These are phyloP conservation scores for Dendrolimus punctatus DNA, from an alignment of 1,140 invertebrate species.

Conservation along the genomic window DNA sequence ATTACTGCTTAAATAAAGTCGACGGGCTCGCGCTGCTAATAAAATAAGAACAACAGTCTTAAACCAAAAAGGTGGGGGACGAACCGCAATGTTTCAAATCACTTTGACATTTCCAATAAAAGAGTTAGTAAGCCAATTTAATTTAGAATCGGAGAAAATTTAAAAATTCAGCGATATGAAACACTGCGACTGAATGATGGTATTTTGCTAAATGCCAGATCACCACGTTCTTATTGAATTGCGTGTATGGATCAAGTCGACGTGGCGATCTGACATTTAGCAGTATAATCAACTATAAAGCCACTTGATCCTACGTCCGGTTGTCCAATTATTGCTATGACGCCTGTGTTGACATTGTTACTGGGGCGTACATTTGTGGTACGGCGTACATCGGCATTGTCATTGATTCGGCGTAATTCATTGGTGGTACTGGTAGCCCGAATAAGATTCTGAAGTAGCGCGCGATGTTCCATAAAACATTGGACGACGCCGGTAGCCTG, in stretches of 20 bases:
- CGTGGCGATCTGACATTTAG: slow-evolving; percentile 65
- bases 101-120: slow-evolving; percentile 14
- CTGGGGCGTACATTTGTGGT: slow-evolving; percentile 47
- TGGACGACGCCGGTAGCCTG: slow-evolving; percentile 66
- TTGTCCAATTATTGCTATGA: slow-evolving; percentile 57
- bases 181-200: slow-evolving; percentile 32
- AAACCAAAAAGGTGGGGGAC: slow-evolving; percentile 14
- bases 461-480: slow-evolving; percentile 68
- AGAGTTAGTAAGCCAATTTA: background rate
- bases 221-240: slow-evolving; percentile 32
- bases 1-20: slow-evolving; percentile 61
- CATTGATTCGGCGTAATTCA: slow-evolving; percentile 48
- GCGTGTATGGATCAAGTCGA: slow-evolving; percentile 43
- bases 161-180: slow-evolving; percentile 40
- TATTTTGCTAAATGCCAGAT: slow-evolving; percentile 62
- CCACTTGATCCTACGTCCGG: slow-evolving; percentile 56
- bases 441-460: slow-evolving; percentile 67
- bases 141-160: background rate
- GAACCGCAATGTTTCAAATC: slow-evolving; percentile 41
- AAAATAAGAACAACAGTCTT: slow-evolving; percentile 45
- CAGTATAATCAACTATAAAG: slow-evolving; percentile 23
- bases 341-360: slow-evolving; percentile 35
- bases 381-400: slow-evolving; percentile 54
- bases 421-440: slow-evolving; percentile 50
- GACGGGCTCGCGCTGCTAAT: slow-evolving; percentile 61